Evolutionary conservation across 2,113 vertebrate species (phyloP).

Genomic region (Salvelinus alpinus): DNA sequence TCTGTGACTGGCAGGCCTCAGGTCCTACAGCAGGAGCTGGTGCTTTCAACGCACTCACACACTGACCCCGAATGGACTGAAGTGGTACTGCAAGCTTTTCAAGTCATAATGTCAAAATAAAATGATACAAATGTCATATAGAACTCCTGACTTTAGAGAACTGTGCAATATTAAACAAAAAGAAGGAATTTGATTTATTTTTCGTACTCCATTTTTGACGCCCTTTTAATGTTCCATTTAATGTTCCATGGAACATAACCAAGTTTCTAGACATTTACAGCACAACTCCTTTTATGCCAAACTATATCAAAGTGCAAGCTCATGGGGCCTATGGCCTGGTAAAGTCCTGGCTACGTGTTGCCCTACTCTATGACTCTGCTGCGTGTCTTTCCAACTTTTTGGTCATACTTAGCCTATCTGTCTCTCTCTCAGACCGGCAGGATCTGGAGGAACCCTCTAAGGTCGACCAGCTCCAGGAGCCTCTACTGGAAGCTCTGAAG

Average conservation of each 20-base stretch:
- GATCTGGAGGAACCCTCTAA: constrained; percentile 95
- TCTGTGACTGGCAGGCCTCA: constrained; percentile 10
- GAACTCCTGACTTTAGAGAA: no score
- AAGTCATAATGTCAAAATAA: neutral
- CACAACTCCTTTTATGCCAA: no score
- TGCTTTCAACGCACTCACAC: constrained; percentile 24
- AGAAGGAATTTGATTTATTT: no score
- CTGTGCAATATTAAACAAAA: no score
- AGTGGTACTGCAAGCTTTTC: constrained; percentile 2
- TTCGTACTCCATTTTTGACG: no score
- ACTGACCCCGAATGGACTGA: constrained; percentile 59
- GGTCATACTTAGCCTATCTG: constrained; percentile 11
- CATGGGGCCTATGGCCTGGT: neutral
- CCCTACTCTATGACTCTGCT: neutral
- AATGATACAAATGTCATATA: no score
- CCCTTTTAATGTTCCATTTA: no score
- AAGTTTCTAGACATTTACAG: no score
- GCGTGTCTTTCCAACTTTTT: neutral
- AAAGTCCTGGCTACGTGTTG: neutral
- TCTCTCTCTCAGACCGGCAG: constrained; percentile 84
- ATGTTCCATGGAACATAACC: no score
- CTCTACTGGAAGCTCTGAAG: constrained; percentile 93
- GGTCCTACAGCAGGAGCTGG: neutral
- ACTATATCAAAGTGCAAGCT: no score
- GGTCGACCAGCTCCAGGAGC: constrained; percentile 96